These are phyloP conservation scores for Apodemia hepburni DNA, from an alignment of 2,888 invertebrate species.

Conservation along the genomic window DNA sequence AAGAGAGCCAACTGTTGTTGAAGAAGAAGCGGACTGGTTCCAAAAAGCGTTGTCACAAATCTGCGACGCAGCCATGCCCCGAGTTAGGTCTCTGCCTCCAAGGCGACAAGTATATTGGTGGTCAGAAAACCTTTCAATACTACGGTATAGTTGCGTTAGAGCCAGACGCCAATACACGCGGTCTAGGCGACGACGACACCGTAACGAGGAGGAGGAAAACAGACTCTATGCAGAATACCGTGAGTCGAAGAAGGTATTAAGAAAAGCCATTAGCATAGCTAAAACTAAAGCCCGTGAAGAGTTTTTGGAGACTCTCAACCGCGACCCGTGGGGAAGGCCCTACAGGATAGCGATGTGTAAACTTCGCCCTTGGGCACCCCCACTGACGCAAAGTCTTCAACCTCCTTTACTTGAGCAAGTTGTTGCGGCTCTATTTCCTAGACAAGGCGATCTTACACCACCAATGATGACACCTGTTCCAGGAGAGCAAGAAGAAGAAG, in stretches of 20 bases:
- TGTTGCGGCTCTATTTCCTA: too few relatives aligned
- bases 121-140: background rate
- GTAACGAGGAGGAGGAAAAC: background rate
- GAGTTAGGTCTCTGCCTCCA: background rate
- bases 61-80: too few relatives aligned
- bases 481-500: too few relatives aligned
- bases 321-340: conserved; percentile 29
- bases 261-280: conserved; percentile 12
- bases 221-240: background rate
- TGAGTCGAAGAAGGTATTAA: background rate
- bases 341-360: conserved; percentile 25
- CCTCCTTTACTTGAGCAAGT: too few relatives aligned
- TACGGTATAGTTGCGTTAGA: background rate
- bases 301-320: conserved; percentile 14
- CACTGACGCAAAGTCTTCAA: too few relatives aligned
- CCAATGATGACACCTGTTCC: too few relatives aligned
- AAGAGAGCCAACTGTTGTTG: background rate
- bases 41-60: too few relatives aligned
- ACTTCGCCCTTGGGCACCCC: conserved; percentile 14
- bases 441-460: background rate
- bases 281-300: conserved; percentile 14
- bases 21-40: background rate
- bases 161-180: background rate
- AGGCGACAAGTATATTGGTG: background rate
- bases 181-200: background rate